Conservation (phyloP, 2,113 vertebrate genomes). For the Psettodes erumei region DNA sequence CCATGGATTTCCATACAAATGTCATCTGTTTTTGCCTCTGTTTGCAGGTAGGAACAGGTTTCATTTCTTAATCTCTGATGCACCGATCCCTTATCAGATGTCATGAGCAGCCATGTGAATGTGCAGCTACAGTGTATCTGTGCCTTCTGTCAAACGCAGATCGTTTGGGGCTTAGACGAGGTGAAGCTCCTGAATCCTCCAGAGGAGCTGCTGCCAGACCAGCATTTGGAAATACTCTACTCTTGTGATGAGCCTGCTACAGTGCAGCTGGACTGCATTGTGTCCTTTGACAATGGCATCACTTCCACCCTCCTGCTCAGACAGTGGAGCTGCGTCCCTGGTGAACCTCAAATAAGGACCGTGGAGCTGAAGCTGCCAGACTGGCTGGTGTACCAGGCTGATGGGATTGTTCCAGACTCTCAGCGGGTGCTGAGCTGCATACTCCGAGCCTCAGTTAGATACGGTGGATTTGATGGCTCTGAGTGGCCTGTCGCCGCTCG, state of each 20-base stretch:
- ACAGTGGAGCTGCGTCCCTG: constrained; percentile 78
- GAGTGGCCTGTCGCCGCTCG: constrained; percentile 37
- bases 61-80: neutral
- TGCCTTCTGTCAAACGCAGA: constrained; percentile 48
- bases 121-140: neutral
- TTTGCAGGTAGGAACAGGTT: constrained; percentile 68
- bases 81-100: neutral
- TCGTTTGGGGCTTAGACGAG: constrained; percentile 50
- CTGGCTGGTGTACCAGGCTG: constrained; percentile 83
- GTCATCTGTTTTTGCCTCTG: constrained; percentile 49
- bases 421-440: constrained; percentile 70
- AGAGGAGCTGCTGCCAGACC: constrained; percentile 56
- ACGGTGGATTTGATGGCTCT: constrained; percentile 23
- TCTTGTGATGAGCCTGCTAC: constrained; percentile 71
- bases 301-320: constrained; percentile 59
- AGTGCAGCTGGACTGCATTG: constrained; percentile 75
- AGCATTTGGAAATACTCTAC: constrained; percentile 70
- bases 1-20: constrained; percentile 54
- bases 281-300: constrained; percentile 74
- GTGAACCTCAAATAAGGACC: constrained; percentile 37
- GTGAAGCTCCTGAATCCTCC: constrained; percentile 81
- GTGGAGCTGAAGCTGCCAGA: constrained; percentile 79
- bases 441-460: constrained; percentile 65
- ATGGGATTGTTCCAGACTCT: constrained; percentile 72
- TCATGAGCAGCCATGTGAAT: neutral